phyloP scores from a whole-genome alignment of 2,888 invertebrate species.

The Epinotia brunnichana region DNA sequence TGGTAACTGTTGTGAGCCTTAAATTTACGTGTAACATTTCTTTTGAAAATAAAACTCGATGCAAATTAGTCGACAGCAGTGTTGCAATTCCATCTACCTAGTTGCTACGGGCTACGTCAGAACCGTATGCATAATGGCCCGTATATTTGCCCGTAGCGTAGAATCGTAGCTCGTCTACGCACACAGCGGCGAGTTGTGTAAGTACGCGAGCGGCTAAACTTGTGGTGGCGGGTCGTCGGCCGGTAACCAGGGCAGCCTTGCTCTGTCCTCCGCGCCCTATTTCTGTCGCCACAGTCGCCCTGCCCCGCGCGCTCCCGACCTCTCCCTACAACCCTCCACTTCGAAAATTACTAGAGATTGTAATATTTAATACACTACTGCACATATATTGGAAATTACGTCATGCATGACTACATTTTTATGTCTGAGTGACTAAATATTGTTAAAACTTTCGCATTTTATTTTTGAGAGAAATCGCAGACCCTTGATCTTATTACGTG shows the following conservation, averaged over 20 bases:
- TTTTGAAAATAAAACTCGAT: constrained; percentile 20
- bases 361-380: constrained; percentile 12
- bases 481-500: neutral
- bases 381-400: neutral
- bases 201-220: constrained; percentile 54
- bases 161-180: constrained; percentile 30
- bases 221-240: constrained; percentile 72
- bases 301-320: constrained; percentile 54
- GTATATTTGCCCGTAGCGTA: constrained; percentile 59
- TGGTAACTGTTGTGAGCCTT: neutral
- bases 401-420: neutral
- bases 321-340: constrained; percentile 61
- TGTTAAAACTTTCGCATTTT: constrained; percentile 27
- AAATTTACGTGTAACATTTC: constrained; percentile 8
- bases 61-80: constrained; percentile 26
- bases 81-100: constrained; percentile 60
- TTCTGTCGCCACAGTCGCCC: constrained; percentile 76
- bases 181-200: constrained; percentile 26
- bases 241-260: constrained; percentile 82
- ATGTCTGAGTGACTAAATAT: constrained; percentile 9
- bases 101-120: constrained; percentile 52
- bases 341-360: constrained; percentile 59
- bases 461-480: constrained; percentile 16
- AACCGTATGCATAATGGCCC: constrained; percentile 54
- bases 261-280: constrained; percentile 83